phyloP scores from a whole-genome alignment of 2,113 vertebrate species.

The Ancistrus triradiatus region DNA sequence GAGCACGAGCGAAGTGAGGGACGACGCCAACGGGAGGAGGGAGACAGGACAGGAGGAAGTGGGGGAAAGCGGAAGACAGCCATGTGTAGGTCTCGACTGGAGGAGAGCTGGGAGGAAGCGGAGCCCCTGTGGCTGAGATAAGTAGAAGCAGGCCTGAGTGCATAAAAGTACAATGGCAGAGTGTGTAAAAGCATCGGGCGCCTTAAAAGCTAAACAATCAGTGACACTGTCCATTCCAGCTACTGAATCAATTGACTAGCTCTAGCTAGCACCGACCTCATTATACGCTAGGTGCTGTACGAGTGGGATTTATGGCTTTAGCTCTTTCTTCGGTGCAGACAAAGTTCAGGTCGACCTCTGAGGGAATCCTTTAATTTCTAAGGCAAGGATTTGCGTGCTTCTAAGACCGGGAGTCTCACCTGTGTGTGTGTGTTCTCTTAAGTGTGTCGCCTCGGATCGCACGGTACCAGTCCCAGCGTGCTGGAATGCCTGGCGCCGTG shows the following conservation, averaged over 20 bases:
- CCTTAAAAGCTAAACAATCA: no score
- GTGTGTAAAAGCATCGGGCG: constrained; percentile 58
- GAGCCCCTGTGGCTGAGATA: constrained; percentile 68
- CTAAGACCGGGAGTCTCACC: constrained; percentile 34
- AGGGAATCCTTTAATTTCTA: constrained; percentile 64
- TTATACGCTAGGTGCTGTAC: constrained; percentile 48
- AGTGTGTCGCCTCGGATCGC: constrained; percentile 37
- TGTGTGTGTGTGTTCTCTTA: constrained; percentile 35
- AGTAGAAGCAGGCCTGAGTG: constrained; percentile 67
- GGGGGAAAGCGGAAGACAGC: constrained; percentile 47
- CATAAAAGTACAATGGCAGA: constrained; percentile 47
- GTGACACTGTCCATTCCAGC: no score
- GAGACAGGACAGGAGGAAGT: no score
- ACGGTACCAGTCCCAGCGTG: constrained; percentile 42
- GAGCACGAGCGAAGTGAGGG: background rate
- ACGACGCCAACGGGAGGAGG: constrained; percentile 6
- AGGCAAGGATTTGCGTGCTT: constrained; percentile 57
- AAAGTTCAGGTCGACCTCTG: constrained; percentile 69
- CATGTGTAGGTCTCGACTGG: constrained; percentile 41
- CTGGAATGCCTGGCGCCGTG: constrained; percentile 42
- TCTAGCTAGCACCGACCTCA: no score
- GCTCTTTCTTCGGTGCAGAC: constrained; percentile 53
- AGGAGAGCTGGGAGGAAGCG: constrained; percentile 57
- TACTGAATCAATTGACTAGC: no score
- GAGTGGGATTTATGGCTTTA: constrained; percentile 46